A percentile compares a stretch with the other conserved stretches of the same genome.
These are phyloP conservation scores for Mesitornis unicolor DNA, from an alignment of 2,113 vertebrate genomes.

Conservation along the genomic window DNA sequence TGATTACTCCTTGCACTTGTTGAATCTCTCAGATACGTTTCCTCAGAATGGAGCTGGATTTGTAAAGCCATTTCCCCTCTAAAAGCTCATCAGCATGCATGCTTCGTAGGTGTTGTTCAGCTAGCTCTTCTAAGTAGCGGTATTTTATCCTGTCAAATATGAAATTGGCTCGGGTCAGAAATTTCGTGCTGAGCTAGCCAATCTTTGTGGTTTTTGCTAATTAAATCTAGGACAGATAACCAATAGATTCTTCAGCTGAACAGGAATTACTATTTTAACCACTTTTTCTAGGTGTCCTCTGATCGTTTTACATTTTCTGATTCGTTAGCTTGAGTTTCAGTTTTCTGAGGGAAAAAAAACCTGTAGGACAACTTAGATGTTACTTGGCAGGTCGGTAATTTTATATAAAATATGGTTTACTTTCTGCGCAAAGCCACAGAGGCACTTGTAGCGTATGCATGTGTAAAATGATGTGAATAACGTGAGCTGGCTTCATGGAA, in stretches of 20 bases:
- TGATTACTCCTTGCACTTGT: neutral
- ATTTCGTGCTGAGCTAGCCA: neutral
- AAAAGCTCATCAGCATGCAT: neutral
- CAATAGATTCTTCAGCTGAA: neutral
- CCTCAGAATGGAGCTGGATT: neutral
- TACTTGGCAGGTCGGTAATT: neutral
- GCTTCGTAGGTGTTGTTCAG: neutral
- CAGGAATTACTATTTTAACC: neutral
- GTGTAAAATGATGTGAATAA: neutral
- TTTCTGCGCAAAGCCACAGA: neutral
- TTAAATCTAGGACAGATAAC: slow-evolving; percentile 3
- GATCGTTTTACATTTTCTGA: neutral
- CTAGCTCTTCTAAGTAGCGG: neutral
- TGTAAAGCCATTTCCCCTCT: neutral
- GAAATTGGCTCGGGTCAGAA: neutral
- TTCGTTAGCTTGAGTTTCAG: neutral
- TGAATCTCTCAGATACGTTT: neutral
- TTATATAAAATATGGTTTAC: neutral
- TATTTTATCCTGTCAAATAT: slow-evolving; percentile 20
- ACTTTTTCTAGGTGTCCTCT: neutral
- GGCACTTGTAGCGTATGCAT: neutral
- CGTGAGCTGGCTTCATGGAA: neutral
- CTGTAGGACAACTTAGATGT: neutral
- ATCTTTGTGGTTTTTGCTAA: neutral
- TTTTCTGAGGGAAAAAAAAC: neutral